Evolutionary conservation across 1,140 invertebrate genomes (phyloP).

Genomic region (Ruditapes philippinarum): DNA sequence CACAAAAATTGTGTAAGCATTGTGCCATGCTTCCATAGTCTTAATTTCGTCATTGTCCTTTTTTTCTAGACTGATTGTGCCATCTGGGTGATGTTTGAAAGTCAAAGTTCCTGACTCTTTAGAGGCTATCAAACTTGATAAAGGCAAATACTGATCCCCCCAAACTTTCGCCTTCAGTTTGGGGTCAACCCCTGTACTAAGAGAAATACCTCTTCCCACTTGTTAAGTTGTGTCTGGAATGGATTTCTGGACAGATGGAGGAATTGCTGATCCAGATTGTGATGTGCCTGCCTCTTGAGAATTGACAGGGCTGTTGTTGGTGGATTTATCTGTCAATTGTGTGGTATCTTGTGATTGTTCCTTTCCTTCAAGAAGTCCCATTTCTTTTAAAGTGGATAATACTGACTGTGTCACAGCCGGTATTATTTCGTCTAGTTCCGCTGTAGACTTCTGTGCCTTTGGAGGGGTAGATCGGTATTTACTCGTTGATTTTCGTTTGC

Average conservation of each 20-base stretch:
- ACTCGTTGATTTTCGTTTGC: too few relatives aligned
- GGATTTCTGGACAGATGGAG: neutral
- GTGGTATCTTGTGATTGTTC: neutral
- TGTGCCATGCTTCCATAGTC: constrained; percentile 14
- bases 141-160: neutral
- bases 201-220: neutral
- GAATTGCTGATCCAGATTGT: neutral
- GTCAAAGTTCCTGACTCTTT: constrained; percentile 1
- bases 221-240: neutral
- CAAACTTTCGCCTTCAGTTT: constrained; percentile 25
- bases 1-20: constrained; percentile 3
- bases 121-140: neutral
- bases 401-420: neutral
- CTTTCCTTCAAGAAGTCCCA: neutral
- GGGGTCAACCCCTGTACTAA: constrained; percentile 18
- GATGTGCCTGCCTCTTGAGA: neutral
- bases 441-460: too few relatives aligned
- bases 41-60: constrained; percentile 1
- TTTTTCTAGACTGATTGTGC: neutral
- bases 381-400: neutral
- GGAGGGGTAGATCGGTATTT: too few relatives aligned
- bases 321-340: neutral
- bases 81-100: neutral
- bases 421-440: neutral
- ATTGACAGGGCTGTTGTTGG: neutral